A percentile compares a stretch with the other conserved stretches of the same genome.
phyloP scores from a whole-genome alignment of 2,888 invertebrate genomes.

The Melieria omissa region DNA sequence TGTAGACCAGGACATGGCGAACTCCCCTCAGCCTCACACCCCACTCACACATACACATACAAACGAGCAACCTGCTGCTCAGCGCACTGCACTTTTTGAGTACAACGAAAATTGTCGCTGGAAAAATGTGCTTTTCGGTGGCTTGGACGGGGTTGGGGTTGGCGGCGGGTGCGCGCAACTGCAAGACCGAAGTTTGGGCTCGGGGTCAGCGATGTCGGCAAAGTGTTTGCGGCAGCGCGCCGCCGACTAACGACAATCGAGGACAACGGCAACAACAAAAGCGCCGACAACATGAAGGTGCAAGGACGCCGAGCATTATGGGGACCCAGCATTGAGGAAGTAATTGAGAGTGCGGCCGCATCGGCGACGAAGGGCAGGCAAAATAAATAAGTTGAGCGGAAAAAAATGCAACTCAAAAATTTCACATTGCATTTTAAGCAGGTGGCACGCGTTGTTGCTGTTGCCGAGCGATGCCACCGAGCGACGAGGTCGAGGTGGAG shows the following conservation, averaged over 20 bases:
- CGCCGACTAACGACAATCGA: constrained; percentile 34
- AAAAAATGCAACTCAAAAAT: constrained; percentile 44
- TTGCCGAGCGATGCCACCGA: neutral
- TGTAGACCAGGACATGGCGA: neutral
- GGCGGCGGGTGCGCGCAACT: constrained; percentile 20
- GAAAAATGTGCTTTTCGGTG: constrained; percentile 54
- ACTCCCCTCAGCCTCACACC: neutral
- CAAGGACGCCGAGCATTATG: constrained; percentile 62
- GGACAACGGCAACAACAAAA: constrained; percentile 24
- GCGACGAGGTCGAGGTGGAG: constrained; percentile 26
- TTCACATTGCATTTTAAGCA: constrained; percentile 55
- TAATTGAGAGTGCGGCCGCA: constrained; percentile 56
- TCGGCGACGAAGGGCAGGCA: constrained; percentile 46
- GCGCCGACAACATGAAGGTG: constrained; percentile 47
- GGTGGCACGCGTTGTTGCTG: constrained; percentile 40
- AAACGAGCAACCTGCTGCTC: constrained; percentile 34
- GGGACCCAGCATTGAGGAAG: constrained; percentile 62
- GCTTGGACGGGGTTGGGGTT: neutral
- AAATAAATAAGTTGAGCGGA: constrained; percentile 26
- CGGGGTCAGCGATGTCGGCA: neutral
- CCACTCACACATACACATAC: constrained; percentile 8
- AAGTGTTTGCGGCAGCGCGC: neutral
- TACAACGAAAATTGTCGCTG: constrained; percentile 58
- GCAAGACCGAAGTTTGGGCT: constrained; percentile 14
- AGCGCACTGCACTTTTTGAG: constrained; percentile 41